Percentiles rank a stretch among this genome's conserved stretches.
Evolutionary conservation across 2,888 invertebrate genomes (phyloP).

Genomic region (Elaeidobius kamerunicus): DNA sequence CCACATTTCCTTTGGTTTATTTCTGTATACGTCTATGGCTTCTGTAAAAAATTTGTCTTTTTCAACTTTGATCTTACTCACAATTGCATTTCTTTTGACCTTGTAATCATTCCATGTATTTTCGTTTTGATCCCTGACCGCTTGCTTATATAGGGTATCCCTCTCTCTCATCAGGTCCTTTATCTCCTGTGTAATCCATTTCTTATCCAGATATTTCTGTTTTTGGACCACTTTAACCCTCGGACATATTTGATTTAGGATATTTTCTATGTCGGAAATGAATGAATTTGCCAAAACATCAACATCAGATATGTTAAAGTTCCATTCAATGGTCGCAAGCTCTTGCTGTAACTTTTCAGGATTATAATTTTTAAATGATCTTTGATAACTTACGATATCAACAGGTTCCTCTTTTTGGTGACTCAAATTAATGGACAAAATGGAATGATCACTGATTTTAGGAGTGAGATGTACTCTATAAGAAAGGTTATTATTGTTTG

Average conservation of each 20-base stretch:
- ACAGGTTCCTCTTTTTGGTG: not conserved
- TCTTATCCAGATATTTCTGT: too few species aligned
- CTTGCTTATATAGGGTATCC: not conserved
- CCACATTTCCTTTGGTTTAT: not conserved
- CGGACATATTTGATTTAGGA: too few species aligned
- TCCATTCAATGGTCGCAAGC: not conserved
- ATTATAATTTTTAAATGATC: not conserved
- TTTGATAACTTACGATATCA: not conserved
- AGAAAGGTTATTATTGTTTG: too few species aligned
- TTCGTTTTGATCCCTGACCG: not conserved
- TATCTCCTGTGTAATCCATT: too few species aligned
- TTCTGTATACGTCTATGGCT: not conserved
- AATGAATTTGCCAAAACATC: not conserved
- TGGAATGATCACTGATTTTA: not conserved
- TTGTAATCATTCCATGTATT: not conserved
- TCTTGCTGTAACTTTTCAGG: not conserved
- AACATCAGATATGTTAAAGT: not conserved
- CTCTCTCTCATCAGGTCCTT: not conserved
- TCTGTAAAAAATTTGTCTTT: not conserved
- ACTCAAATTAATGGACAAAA: too few species aligned
- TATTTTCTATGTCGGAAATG: too few species aligned
- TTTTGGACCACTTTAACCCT: too few species aligned
- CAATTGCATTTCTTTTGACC: not conserved
- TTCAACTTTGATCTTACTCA: not conserved
- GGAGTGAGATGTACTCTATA: not conserved